phyloP scores from a whole-genome alignment of 35 echinoderm and acorn worm genomes.

The Heliocidaris tuberculata region DNA sequence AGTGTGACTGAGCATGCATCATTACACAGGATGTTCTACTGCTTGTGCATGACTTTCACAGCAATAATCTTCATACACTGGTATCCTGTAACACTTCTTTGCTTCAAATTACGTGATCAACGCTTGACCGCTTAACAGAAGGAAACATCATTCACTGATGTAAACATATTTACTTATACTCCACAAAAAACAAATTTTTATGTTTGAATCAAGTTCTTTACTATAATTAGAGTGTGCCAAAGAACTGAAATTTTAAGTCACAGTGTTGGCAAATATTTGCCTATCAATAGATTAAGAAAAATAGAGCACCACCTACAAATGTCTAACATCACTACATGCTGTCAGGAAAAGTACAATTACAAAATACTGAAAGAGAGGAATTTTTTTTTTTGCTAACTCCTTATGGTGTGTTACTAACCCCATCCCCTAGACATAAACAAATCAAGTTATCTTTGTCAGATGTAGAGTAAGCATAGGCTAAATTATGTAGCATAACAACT shows the following conservation, averaged over 20 bases:
- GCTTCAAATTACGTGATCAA: not conserved
- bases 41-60: not conserved
- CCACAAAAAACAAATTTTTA: not conserved
- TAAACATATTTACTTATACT: not conserved
- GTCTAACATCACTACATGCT: too few species aligned
- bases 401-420: not conserved
- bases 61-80: not conserved
- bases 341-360: too few species aligned
- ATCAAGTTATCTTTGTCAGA: constrained; percentile 4
- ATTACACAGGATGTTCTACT: not conserved
- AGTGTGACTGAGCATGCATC: not conserved
- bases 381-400: too few species aligned
- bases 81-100: not conserved
- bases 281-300: not conserved
- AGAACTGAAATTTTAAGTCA: not conserved
- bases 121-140: not conserved
- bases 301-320: too few species aligned
- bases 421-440: not conserved
- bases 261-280: not conserved
- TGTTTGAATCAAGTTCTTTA: not conserved
- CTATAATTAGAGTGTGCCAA: not conserved
- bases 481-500: not conserved
- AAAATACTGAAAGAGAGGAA: too few species aligned
- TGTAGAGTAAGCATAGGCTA: not conserved
- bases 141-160: not conserved